Evolutionary conservation across 2,797 vertebrate genomes (phyloP), one percentile per base, ranked within the genome.

Genomic region (Acanthurus leucopareius): DNA sequence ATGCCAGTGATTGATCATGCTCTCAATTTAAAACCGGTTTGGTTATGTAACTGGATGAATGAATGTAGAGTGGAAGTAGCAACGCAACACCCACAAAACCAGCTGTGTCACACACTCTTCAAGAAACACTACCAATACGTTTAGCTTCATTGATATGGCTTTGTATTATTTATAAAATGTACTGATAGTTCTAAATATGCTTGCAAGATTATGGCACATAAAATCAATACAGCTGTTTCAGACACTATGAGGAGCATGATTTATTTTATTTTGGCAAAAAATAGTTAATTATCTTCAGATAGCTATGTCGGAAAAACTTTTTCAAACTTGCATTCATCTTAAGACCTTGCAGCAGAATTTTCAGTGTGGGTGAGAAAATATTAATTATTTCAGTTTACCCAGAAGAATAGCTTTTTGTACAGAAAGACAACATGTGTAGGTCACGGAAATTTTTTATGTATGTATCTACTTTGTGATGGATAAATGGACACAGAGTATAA

Each of bases 21-120:
- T 63, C 16, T 72, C 42, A 32, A 56, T 73, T 81, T 32, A 58
- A 82, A 86, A 77, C 72, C 56, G 75, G 69, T 58, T 42, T 45
- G 9, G 51, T 91, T 89, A 89, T 77, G 42, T 84, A 92, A 92
- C 72, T 79, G 56, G 59, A 83, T 83, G 79, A 86, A 79, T 80
- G 70, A 81, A 77, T 76, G 58, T 52, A 64, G 60, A 82, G 17
- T 45, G 42, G 54, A 80, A 76, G 70, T 62, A 84, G 64, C 58
- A 87, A 77, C 57, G 76, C 49, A 77, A 85, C 69, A 70, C 76
- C 83, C 76, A 88, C 75, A 78, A 73, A 80, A 88, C 52, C 22
- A 52, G 79, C 67, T 73, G 76, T 74, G 73, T 58, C 66, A 80
- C 45, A 42, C 49, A 49, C 72, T 44, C 19, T 17, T 22, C 51